These are phyloP conservation scores for Prosapia bicincta DNA, from an alignment of 2,888 invertebrate genomes.

Conservation along the genomic window DNA sequence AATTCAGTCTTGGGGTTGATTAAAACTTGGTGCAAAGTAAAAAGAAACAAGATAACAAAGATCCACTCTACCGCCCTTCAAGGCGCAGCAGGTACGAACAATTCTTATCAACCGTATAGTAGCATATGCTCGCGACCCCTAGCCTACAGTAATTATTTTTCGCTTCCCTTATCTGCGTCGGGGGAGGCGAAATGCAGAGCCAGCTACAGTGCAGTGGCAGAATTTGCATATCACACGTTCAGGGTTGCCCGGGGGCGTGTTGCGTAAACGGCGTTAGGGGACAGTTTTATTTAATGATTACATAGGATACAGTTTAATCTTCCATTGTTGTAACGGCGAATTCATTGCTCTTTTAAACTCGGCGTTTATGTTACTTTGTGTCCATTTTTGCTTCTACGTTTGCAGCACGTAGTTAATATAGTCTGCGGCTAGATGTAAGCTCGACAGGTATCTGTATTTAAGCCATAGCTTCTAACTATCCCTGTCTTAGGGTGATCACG, in stretches of 20 bases:
- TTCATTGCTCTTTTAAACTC: too few species aligned
- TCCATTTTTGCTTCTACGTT: too few species aligned
- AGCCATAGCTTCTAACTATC: too few species aligned
- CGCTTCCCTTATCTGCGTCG: background rate
- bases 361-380: too few species aligned
- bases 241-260: background rate
- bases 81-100: background rate
- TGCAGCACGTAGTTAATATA: too few species aligned
- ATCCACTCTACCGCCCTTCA: background rate
- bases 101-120: background rate
- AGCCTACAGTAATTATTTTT: background rate
- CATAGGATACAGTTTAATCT: background rate
- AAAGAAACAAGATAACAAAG: too few species aligned
- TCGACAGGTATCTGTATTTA: too few species aligned
- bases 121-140: background rate
- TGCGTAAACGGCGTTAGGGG: background rate
- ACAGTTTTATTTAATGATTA: background rate
- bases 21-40: too few species aligned
- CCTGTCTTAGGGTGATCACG: too few species aligned
- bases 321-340: too few species aligned
- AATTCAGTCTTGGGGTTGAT: too few species aligned
- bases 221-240: conserved; percentile 2
- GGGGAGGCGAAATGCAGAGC: background rate
- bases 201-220: background rate
- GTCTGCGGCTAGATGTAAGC: too few species aligned